Evolutionary conservation across 2,888 invertebrate species (phyloP).

Genomic region (Trissoscelio sp.): DNA sequence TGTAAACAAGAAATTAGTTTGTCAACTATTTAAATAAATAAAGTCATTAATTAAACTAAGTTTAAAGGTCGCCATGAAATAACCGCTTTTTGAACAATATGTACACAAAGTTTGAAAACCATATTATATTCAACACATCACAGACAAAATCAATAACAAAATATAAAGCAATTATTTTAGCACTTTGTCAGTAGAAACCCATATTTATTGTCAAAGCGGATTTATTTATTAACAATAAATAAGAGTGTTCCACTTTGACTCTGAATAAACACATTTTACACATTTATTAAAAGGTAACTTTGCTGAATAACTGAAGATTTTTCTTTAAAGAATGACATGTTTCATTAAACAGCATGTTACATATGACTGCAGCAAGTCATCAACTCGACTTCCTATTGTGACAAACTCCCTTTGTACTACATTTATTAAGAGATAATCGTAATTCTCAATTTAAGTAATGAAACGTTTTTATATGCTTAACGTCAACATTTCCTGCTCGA

Average conservation of each 20-base stretch:
- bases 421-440: slow-evolving; percentile 51
- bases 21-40: no score
- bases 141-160: background rate
- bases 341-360: slow-evolving; percentile 36
- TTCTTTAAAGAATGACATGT: slow-evolving; percentile 31
- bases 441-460: slow-evolving; percentile 49
- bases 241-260: background rate
- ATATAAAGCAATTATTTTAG: background rate
- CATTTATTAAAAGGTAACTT: no score
- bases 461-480: slow-evolving; percentile 21
- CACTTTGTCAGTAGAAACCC: background rate
- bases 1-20: no score
- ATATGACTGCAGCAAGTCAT: slow-evolving; percentile 39
- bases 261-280: no score
- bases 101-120: no score
- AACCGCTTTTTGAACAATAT: no score
- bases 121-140: no score
- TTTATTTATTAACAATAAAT: background rate
- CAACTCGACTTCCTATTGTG: slow-evolving; percentile 53
- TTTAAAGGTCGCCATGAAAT: no score
- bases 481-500: slow-evolving; percentile 32
- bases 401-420: slow-evolving; percentile 55
- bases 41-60: no score
- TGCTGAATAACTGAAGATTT: slow-evolving; percentile 8
- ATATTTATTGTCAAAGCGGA: background rate